Evolutionary conservation across 2,888 invertebrate species (phyloP), one percentile per base, ranked within the genome.

Genomic region (Parnassius orleans): DNA sequence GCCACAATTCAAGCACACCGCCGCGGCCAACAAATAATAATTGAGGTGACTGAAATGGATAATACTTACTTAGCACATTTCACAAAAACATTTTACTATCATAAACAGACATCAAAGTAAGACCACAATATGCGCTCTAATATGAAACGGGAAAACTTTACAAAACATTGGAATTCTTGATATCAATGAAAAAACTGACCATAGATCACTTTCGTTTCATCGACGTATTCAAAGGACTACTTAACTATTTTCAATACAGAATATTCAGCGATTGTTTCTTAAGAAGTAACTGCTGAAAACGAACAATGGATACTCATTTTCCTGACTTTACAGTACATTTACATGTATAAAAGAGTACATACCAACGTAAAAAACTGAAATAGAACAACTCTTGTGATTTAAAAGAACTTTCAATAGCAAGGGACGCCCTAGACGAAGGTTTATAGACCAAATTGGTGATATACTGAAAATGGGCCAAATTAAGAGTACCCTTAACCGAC

Each of bases 291-390:
- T 47, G 47, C 24, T n/a, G 53, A 53, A 48, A n/a, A 9, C 53
- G 53, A 57, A 62, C 62, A 48, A 62, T 62, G 33, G 3, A 57
- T 43, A 53, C 50, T 50, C 48, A 62, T 57, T 57, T 57, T 57
- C 48, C 43, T 48, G 43, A 57, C 57, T 62, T 62, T 62, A 57
- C 53, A 62, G 48, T 57, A 50, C 62, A 62, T 57, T 62, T 62
- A 62, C 57, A 62, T 62, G 50, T 14, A 57, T 57, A 53, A 53
- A 48, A 57, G 50, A 44, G 43, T 57, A 19, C 19, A 19, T 19
- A 53, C 43, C 47, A 48, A 57, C 43, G 19, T 42, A 57, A 57
- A 57, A 24, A 57, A 57, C 48, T 24, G 11, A 50, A 62, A 57
- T 57, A 47, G 43, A 44, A 53, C 53, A 33, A 43, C 33, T 41